These are phyloP conservation scores for Scophthalmus maximus DNA, from an alignment of 2,113 vertebrate species.

Conservation along the genomic window DNA sequence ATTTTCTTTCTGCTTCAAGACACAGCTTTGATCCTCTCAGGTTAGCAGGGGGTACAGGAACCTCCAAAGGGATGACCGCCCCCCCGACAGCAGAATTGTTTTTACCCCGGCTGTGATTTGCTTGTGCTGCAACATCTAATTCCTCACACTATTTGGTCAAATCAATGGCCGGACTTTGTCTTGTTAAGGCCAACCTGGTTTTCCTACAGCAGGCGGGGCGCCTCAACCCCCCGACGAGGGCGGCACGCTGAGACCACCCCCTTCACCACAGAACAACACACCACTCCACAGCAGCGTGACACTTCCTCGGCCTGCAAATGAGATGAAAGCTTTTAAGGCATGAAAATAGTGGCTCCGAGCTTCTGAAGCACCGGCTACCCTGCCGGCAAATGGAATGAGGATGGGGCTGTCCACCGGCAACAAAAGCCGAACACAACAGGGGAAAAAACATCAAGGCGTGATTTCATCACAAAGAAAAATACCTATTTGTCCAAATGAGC, in stretches of 20 bases:
- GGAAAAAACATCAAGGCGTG: constrained; percentile 64
- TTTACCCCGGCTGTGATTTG: constrained; percentile 70
- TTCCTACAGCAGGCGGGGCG: constrained; percentile 65
- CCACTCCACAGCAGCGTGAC: constrained; percentile 69
- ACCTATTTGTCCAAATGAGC: constrained; percentile 30
- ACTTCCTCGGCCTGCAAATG: constrained; percentile 70
- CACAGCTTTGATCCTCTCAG: constrained; percentile 63
- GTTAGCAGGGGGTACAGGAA: constrained; percentile 35
- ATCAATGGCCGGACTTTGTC: constrained; percentile 64
- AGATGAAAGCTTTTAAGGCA: constrained; percentile 73
- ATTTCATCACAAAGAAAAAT: constrained; percentile 22
- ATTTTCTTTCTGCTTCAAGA: constrained; percentile 34
- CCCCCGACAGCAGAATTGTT: constrained; percentile 65
- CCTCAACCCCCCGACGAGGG: constrained; percentile 41
- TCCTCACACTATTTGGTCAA: constrained; percentile 63
- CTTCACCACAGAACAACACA: constrained; percentile 68
- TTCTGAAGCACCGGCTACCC: constrained; percentile 57
- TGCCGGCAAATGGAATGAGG: constrained; percentile 50
- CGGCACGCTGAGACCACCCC: constrained; percentile 50
- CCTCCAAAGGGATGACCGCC: constrained; percentile 29
- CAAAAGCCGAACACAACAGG: constrained; percentile 64
- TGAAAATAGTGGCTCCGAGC: constrained; percentile 63
- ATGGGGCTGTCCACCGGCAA: constrained; percentile 56
- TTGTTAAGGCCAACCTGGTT: constrained; percentile 60
- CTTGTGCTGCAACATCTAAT: constrained; percentile 65